These are phyloP conservation scores for Varanus salvator DNA, from an alignment of 2,113 vertebrate species.

Conservation along the genomic window DNA sequence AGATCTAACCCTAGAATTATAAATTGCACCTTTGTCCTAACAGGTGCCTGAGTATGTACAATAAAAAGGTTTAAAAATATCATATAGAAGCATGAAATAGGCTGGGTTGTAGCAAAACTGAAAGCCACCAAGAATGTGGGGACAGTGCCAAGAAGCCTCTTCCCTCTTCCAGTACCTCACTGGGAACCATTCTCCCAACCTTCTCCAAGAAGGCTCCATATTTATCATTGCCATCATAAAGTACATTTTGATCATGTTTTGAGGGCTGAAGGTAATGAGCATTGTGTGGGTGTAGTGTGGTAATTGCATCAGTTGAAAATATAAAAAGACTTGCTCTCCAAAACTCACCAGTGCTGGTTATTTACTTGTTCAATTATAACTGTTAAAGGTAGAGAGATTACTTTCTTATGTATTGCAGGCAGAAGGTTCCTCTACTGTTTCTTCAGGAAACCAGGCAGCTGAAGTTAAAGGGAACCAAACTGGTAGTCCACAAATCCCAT, in stretches of 20 bases:
- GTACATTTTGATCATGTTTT: not conserved
- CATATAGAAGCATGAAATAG: too few relatives aligned
- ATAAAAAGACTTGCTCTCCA: not conserved
- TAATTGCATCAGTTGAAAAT: not conserved
- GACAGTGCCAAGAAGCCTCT: too few relatives aligned
- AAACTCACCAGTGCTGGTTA: not conserved
- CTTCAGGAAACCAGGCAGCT: constrained; percentile 79
- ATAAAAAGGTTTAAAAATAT: too few relatives aligned
- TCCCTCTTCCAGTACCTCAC: not conserved
- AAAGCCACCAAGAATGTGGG: too few relatives aligned
- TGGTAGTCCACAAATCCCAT: constrained; percentile 88
- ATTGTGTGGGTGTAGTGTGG: not conserved
- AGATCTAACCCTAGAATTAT: too few relatives aligned
- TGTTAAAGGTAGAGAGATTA: not conserved
- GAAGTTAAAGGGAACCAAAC: constrained; percentile 82
- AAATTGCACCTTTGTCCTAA: too few relatives aligned
- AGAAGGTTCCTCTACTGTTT: constrained; percentile 84
- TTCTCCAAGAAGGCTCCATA: not conserved
- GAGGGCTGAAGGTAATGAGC: not conserved
- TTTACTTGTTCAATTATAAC: not conserved
- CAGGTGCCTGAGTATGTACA: too few relatives aligned
- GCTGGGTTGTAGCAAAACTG: too few relatives aligned
- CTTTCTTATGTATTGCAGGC: constrained; percentile 73
- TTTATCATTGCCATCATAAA: not conserved
- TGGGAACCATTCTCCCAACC: not conserved